Evolutionary conservation across 1,140 invertebrate species (phyloP).

Genomic region (Rhagoletis zephyria): DNA sequence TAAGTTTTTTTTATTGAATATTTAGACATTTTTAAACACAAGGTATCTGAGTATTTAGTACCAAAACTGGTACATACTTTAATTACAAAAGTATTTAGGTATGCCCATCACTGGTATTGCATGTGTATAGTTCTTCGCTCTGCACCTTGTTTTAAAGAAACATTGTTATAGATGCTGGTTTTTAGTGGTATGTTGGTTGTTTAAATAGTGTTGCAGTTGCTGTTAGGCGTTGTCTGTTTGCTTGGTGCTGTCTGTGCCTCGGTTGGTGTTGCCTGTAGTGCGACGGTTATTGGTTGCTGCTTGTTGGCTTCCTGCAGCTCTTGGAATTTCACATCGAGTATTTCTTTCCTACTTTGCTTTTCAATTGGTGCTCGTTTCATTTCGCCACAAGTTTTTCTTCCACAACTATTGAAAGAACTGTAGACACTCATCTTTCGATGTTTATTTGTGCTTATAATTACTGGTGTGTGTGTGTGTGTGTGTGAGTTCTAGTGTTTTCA

Average conservation of each 20-base stretch:
- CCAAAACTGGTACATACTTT: too few species aligned
- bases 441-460: background rate
- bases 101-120: too few species aligned
- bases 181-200: background rate
- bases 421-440: background rate
- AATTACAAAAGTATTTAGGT: too few species aligned
- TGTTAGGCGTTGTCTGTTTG: background rate
- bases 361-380: constrained; percentile 2
- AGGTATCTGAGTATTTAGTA: background rate
- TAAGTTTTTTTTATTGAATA: too few species aligned
- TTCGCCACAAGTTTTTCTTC: constrained; percentile 23
- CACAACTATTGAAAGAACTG: background rate
- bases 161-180: background rate
- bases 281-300: background rate
- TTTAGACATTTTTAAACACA: too few species aligned
- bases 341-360: constrained; percentile 14
- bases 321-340: background rate
- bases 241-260: background rate
- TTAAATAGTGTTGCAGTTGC: constrained; percentile 23
- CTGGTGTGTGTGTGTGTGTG: background rate
- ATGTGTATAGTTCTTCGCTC: too few species aligned
- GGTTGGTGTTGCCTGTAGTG: background rate
- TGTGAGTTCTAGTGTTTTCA: background rate
- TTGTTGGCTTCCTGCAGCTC: background rate
- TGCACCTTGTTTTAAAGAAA: background rate